Base-by-base conservation (phyloP, 2,797 vertebrate species). In the Xenops minutus region DNA sequence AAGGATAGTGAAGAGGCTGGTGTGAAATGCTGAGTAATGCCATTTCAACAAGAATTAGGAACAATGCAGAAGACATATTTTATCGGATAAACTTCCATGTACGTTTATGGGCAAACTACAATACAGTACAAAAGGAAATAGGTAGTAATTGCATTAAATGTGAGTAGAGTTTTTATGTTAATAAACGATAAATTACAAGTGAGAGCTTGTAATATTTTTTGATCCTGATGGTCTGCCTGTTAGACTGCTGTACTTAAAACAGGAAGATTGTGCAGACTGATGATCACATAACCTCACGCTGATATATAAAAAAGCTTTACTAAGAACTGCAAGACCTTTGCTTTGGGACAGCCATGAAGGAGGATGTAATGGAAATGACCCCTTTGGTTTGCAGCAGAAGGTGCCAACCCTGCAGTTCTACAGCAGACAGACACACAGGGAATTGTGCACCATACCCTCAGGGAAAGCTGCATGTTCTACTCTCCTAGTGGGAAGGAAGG, bases 401-500 rank as follows among this genome's bases (percentile, higher is more conserved):
- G 48, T 93, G 80, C 82, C 63, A 96, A 37, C 69, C 80, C 58
- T 56, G 54, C 75, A 92, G 64, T 85, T 79, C 41, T 73, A 67
- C 46, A 89, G 80, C 76, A 89, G 64, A 71, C 67, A 91, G 77
- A 95, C 87, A 95, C 69, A 78, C 26, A 46, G 46, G 30, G 32
- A 32, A 59, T 66, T 77, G 78, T 84, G 82, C 85, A 72, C 80
- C n/a, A 11, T 82, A 71, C 81, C 92, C 96, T 93, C 23, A 0
- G 76, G 93, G 89, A 81, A 91, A 94, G 59, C 29, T 85, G 6
- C 78, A 13, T 80, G 52, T 76, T 59, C 68, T 91, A 37, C 71
- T 74, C 39, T 92, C 69, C 79, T 89, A 19, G 37, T 93, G 81
- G 95, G 92, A 94, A 81, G 61, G 85, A 94, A 95, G 59, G 26